These are phyloP conservation scores for Uropsilus gracilis DNA, from an alignment of 2,113 vertebrate genomes.

Conservation along the genomic window DNA sequence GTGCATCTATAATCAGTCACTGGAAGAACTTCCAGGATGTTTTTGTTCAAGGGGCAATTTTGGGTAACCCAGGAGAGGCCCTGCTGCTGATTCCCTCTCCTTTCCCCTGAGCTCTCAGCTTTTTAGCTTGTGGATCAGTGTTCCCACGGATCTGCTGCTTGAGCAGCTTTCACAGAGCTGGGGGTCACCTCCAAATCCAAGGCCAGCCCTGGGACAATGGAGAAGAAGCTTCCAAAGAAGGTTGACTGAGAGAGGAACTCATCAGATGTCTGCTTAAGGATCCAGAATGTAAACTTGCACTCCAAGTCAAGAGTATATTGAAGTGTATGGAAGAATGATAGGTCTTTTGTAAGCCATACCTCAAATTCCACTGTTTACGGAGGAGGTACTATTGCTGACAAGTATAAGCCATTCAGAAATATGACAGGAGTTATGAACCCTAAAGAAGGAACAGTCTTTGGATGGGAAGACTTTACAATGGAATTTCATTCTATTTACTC, in stretches of 20 bases:
- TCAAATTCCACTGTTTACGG: constrained; percentile 48
- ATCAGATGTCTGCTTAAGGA: not conserved
- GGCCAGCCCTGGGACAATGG: not conserved
- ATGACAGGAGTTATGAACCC: not conserved
- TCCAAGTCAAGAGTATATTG: not conserved
- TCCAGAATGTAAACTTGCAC: not conserved
- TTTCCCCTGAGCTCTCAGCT: not conserved
- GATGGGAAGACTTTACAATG: not conserved
- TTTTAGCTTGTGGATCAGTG: not conserved
- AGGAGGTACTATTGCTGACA: constrained; percentile 52
- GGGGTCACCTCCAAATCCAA: not conserved
- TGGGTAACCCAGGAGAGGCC: not conserved
- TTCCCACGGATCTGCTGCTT: not conserved
- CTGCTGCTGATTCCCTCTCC: not conserved
- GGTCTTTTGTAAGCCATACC: not conserved
- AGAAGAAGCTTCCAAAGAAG: not conserved
- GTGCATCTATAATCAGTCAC: fast-evolving
- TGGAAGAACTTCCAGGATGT: not conserved
- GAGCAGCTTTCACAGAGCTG: not conserved
- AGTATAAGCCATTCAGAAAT: constrained; percentile 53
- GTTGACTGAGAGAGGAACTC: not conserved
- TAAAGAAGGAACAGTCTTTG: not conserved
- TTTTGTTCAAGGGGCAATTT: not conserved
- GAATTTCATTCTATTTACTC: not conserved
- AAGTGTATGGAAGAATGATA: not conserved